phyloP scores from a whole-genome alignment of 2,113 vertebrate species.

The Silurus glanis region DNA sequence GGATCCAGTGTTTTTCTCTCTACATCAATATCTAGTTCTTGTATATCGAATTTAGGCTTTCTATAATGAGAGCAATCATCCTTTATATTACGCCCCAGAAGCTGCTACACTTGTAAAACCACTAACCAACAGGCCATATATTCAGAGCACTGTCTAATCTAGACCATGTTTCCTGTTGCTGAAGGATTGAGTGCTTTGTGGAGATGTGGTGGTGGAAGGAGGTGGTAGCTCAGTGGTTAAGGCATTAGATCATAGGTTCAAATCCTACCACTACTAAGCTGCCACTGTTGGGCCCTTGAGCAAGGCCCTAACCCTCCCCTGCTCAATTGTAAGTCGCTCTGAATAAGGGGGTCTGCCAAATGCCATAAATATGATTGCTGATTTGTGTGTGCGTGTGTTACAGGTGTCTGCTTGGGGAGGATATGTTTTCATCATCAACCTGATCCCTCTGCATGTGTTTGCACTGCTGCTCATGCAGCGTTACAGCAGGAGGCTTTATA shows the following conservation, averaged over 20 bases:
- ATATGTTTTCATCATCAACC: conserved; percentile 79
- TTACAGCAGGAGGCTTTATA: conserved; percentile 95
- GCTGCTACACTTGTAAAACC: neutral
- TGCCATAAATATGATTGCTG: neutral
- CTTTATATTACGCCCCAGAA: neutral
- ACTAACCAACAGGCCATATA: neutral
- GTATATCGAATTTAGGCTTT: neutral
- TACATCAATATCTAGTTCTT: neutral
- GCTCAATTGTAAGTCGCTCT: no score
- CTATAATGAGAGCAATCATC: neutral
- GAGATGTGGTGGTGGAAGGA: neutral
- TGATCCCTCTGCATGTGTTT: conserved; percentile 98
- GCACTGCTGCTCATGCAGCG: conserved; percentile 96
- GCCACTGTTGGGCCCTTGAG: no score
- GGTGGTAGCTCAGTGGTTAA: no score
- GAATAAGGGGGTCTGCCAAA: no score
- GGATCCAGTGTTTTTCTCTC: neutral
- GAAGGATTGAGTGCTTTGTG: neutral
- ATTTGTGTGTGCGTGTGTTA: conserved; percentile 9
- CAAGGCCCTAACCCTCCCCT: no score
- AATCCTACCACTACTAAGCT: no score
- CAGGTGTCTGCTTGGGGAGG: conserved; percentile 99
- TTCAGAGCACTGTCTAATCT: neutral
- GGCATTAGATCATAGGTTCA: no score
- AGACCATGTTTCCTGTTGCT: neutral